Base-by-base conservation (phyloP, 2,113 vertebrate genomes). In the Gymnocephalus cernua region DNA sequence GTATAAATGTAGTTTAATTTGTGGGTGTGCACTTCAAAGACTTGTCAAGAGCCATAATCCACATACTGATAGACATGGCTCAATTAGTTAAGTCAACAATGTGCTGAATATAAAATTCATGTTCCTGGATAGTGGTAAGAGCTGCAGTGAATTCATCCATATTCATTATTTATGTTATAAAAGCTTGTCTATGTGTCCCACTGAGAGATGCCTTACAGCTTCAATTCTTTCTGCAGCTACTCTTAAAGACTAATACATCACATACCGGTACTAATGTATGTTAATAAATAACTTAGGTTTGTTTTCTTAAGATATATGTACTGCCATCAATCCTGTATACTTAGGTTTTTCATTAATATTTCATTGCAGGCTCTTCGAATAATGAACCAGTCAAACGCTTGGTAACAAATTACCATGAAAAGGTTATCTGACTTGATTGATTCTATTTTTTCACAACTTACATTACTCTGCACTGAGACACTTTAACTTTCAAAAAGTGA, bases 141-240 rank as follows among this genome's bases (percentile, higher is more conserved):
- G 41, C 79, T 53, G 44, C 35, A 51, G 69, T 77, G 69, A 76
- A 77, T 85, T 80, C 45, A 82, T 81, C 47, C 50, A 70, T 80
- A 77, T 71, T 71, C 64, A 88, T 82, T 83, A 87, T 86, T 88
- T 66, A 86, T 84, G 67, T 27, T 80, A 27, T 61, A 73, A 29
- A 92, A 70, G 63, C 66, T 44, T 74, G 62, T 63, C 15, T 76
- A 56, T 79, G 29, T 72, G 77, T 25, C 57, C 74, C 79, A 53
- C 76, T 69, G 77, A 85, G 79, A 74, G 63, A 59, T 62, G 27
- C 50, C 29, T 82, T 48, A 74, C 77, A 47, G 74, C 81, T 21
- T 63, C 32, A 77, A 64, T 75, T 65, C 80, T 79, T 85, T 79
- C 78, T 86, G 80, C 61, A 80, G 56, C 64, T 67, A 41, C 72